phyloP scores from a whole-genome alignment of 1,140 invertebrate species.

The Plutomurus gul region DNA sequence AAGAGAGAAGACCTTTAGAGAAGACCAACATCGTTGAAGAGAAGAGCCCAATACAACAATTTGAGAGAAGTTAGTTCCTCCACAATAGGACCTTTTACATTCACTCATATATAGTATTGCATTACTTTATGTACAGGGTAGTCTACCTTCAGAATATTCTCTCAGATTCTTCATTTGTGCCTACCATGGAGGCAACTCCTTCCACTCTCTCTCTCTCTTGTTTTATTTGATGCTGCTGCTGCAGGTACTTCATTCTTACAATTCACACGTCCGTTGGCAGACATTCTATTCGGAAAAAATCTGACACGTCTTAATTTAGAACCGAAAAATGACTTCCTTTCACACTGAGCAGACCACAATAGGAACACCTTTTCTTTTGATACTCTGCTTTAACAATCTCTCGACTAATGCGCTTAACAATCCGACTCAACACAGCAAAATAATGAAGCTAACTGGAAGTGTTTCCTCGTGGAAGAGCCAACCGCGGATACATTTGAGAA shows the following conservation, averaged over 20 bases:
- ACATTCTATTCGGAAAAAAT: constrained; percentile 37
- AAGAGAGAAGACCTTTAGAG: background rate
- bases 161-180: too few species aligned
- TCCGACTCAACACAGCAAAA: background rate
- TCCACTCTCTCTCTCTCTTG: background rate
- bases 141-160: too few species aligned
- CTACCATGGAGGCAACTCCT: background rate
- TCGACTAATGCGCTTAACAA: background rate
- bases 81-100: too few species aligned
- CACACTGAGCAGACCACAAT: constrained; percentile 41
- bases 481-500: too few species aligned
- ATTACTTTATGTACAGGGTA: too few species aligned
- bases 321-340: constrained; percentile 51
- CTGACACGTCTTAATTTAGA: constrained; percentile 52
- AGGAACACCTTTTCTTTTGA: constrained; percentile 14
- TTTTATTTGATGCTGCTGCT: background rate
- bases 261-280: constrained; percentile 22
- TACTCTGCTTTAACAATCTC: background rate
- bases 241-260: background rate
- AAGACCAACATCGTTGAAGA: background rate
- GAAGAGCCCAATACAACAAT: too few species aligned
- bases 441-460: too few species aligned
- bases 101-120: too few species aligned
- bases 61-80: too few species aligned
- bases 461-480: too few species aligned